Conservation (phyloP, 2,797 vertebrate species). For the Amblyraja radiata region DNA sequence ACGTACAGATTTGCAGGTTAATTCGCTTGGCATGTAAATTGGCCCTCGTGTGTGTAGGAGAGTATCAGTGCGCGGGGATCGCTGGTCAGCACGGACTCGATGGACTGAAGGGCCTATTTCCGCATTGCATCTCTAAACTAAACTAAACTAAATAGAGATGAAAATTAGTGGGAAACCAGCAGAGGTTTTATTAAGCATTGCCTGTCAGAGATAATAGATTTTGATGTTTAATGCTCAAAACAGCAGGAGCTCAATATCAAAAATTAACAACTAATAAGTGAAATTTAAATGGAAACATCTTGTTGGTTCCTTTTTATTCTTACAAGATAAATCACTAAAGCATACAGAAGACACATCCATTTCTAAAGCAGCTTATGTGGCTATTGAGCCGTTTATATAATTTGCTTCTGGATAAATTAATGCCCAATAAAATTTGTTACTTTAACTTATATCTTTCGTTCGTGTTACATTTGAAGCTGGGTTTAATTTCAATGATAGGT, state of each 20-base stretch:
- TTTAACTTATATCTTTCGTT: conserved; percentile 21
- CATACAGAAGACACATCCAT: not conserved
- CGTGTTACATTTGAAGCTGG: not conserved
- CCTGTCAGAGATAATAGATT: not conserved
- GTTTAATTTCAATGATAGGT: conserved; percentile 12
- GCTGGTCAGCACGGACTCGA: too few species aligned
- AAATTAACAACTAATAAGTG: not conserved
- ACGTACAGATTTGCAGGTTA: too few species aligned
- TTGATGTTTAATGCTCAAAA: not conserved
- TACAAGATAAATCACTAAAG: not conserved
- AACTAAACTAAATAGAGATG: too few species aligned
- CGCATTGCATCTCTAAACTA: too few species aligned
- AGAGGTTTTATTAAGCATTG: not conserved
- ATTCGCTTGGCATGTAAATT: too few species aligned
- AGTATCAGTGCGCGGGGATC: too few species aligned
- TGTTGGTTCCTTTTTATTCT: not conserved
- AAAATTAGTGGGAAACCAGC: too few species aligned
- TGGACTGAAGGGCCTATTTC: too few species aligned
- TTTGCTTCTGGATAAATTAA: conserved; percentile 5
- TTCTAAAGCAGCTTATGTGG: not conserved
- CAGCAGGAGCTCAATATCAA: not conserved
- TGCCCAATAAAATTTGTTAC: conserved; percentile 15
- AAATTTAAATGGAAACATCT: not conserved
- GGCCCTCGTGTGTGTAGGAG: too few species aligned
- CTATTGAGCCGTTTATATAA: conserved; percentile 3